Base-by-base conservation (phyloP, 2,113 vertebrate genomes). In the Campylomormyrus tamandua region DNA sequence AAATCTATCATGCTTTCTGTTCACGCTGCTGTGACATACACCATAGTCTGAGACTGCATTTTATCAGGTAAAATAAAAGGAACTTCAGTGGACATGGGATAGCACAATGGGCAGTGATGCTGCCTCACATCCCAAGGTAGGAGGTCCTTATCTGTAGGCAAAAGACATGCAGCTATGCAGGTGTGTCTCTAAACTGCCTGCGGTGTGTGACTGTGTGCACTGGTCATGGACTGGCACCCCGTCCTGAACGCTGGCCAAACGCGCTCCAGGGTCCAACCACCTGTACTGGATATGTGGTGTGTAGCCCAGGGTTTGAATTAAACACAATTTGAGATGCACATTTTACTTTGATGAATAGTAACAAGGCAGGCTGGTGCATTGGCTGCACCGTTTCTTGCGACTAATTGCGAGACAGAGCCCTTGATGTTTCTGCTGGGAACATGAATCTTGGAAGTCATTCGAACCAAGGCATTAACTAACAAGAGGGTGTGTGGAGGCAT, bases 401-500 rank as follows among this genome's bases (percentile, higher is more conserved):
- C 56, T 89, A 89, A 89, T 89, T 42, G 80, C 83, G 39, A 89
- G 50, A 80, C 80, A 35, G 70, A 53, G 80, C 87, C 87, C 17
- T 13, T 83, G 80, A 90, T 89, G 62, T 66, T 62, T 31, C 48
- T 88, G 74, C 90, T 83, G 49, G 70, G 35, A 83, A 49, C 42
- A 27, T 56, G 77, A 89, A 89, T 74, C 88, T 39, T n/a, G 74
- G 52, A 35, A 39, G 74, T 35, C 74, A 53, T 84, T 90, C 74
- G 11, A 74, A 91, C 89, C 21, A 39, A 91, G 80, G 86, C 87
- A 91, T 84, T 45, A 31, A 58, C 87, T 89, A 89, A 89, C 56
- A 19, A 27, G n/a, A 24, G 53, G 31, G 27, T 35, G 27, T 27
- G 45, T 9, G 35, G 46, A 83, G 88, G 49, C 35, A 11, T 89